Conservation (phyloP, 2,888 invertebrate species). For the Choreutis nemorana region DNA sequence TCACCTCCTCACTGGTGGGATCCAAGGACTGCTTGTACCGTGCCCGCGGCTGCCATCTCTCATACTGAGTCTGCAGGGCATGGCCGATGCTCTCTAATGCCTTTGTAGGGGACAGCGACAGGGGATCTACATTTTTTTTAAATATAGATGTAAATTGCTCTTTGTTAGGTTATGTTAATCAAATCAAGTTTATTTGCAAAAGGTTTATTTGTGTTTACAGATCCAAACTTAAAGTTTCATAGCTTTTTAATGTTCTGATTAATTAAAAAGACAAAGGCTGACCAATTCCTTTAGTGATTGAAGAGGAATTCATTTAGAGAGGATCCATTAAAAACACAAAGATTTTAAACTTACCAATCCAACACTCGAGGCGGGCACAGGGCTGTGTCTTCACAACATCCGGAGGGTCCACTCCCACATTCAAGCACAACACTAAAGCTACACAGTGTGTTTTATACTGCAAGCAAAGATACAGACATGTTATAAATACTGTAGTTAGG, state of each 20-base stretch:
- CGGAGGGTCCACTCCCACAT: slow-evolving; percentile 99
- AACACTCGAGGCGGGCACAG: slow-evolving; percentile 94
- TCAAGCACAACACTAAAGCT: slow-evolving; percentile 95
- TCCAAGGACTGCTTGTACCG: slow-evolving; percentile 97
- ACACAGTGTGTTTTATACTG: slow-evolving; percentile 99
- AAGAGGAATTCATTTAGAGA: background rate
- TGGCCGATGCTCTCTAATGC: slow-evolving; percentile 92
- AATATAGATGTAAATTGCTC: no score
- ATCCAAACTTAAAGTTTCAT: no score
- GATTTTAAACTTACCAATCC: slow-evolving; percentile 82
- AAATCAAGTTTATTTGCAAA: no score
- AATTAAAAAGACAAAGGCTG: no score
- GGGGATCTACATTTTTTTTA: slow-evolving; percentile 83
- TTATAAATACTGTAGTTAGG: no score
- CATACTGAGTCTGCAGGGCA: slow-evolving; percentile 94
- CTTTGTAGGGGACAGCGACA: slow-evolving; percentile 87
- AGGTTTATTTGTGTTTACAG: no score
- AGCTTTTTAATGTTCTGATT: no score
- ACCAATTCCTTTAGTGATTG: no score
- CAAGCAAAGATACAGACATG: slow-evolving; percentile 20
- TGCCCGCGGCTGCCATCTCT: slow-evolving; percentile 98
- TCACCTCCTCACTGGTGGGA: slow-evolving; percentile 92
- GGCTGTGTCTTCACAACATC: slow-evolving; percentile 97
- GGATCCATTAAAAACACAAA: background rate
- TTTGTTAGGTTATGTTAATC: no score